Conservation (phyloP, 2,797 vertebrate genomes). For the Oceanodroma leucorhoa region DNA sequence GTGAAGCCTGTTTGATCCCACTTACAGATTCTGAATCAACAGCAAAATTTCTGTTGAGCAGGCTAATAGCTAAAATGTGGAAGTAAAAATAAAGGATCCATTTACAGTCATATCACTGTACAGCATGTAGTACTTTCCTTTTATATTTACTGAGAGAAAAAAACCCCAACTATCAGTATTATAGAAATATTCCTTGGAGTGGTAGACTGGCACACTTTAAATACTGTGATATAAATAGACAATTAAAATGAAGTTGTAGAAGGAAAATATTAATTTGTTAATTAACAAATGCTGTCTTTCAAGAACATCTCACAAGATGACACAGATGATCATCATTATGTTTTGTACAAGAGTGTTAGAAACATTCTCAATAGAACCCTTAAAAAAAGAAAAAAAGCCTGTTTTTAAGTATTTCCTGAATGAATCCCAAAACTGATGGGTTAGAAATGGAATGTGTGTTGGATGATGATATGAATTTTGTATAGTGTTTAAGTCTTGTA, state of each 20-base stretch:
- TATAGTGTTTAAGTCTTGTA: conserved; percentile 33
- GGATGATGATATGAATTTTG: conserved; percentile 33
- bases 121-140: not conserved
- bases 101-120: not conserved
- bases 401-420: conserved; percentile 58
- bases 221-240: not conserved
- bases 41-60: not conserved
- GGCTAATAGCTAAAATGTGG: not conserved
- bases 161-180: not conserved
- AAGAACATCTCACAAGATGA: not conserved
- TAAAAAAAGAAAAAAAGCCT: not conserved
- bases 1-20: not conserved
- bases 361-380: conserved; percentile 10
- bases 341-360: not conserved
- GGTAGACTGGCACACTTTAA: not conserved
- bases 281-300: not conserved
- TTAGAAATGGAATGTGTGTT: conserved; percentile 26
- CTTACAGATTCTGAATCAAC: not conserved
- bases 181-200: not conserved
- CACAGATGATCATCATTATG: not conserved
- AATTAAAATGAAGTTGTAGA: not conserved
- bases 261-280: conserved; percentile 11
- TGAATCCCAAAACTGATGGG: conserved; percentile 56
- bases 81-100: not conserved
- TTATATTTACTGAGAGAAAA: not conserved